Evolutionary conservation across 2,113 vertebrate genomes (phyloP).

Genomic region (Serinus canaria): DNA sequence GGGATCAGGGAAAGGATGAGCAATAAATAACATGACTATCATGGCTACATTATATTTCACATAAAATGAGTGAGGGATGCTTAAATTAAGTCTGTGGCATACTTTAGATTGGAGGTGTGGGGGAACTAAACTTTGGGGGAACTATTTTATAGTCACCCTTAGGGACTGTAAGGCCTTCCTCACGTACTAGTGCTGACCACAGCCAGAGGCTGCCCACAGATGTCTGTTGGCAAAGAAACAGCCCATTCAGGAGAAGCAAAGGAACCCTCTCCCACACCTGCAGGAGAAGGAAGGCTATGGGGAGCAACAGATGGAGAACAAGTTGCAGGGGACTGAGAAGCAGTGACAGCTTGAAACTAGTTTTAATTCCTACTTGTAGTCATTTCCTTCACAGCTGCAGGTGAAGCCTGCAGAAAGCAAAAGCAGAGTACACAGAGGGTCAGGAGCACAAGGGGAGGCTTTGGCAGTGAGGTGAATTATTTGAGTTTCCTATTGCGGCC

Average conservation of each 20-base stretch:
- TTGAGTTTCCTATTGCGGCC: background rate
- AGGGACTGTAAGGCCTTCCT: background rate
- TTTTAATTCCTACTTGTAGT: background rate
- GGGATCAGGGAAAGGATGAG: background rate
- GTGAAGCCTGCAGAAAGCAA: background rate
- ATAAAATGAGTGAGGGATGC: background rate
- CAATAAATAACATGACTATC: background rate
- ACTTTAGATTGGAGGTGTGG: background rate
- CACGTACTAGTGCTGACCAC: background rate
- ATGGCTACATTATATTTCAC: background rate
- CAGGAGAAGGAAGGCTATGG: background rate
- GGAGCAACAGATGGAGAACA: background rate
- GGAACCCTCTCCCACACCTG: background rate
- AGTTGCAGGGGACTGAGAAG: background rate
- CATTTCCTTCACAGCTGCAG: background rate
- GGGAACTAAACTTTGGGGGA: background rate
- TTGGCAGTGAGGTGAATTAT: background rate
- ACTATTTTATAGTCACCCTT: background rate
- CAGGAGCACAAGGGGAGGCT: background rate
- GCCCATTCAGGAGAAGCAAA: background rate
- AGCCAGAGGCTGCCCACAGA: background rate
- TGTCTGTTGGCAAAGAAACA: background rate
- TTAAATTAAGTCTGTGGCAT: background rate
- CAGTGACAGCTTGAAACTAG: background rate
- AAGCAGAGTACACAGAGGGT: background rate